Percentiles rank a stretch among this genome's conserved stretches.
Evolutionary conservation across 2,888 invertebrate species (phyloP).

Genomic region (Agrochola lychnidis): DNA sequence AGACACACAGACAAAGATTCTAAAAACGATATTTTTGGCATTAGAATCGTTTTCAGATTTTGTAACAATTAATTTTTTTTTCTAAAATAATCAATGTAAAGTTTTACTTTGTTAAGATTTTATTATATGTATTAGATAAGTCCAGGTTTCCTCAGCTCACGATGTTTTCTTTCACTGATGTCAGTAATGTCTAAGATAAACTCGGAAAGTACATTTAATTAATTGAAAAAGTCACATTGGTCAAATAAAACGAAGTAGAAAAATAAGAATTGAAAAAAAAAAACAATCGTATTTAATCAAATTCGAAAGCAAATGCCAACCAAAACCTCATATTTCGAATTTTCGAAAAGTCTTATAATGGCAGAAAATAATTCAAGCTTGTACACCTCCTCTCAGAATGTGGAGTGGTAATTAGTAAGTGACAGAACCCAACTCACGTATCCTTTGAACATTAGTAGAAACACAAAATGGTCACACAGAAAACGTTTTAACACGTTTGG

Average conservation of each 20-base stretch:
- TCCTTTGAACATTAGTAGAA: constrained; percentile 13
- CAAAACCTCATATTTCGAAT: neutral
- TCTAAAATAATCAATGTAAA: no score
- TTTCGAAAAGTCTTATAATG: neutral
- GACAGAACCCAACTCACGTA: constrained; percentile 21
- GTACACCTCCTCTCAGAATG: neutral
- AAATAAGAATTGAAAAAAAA: neutral
- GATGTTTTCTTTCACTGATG: no score
- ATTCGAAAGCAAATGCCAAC: neutral
- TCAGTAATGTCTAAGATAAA: no score
- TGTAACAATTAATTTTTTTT: no score
- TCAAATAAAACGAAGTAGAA: neutral
- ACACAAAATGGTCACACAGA: constrained; percentile 20
- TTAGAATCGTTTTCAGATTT: no score
- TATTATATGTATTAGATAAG: no score
- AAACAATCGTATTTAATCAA: neutral
- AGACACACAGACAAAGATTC: no score
- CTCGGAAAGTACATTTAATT: no score
- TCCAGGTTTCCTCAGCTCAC: no score
- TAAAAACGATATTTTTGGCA: no score
- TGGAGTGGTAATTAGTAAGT: constrained; percentile 16
- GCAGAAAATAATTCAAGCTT: neutral
- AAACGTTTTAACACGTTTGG: constrained; percentile 14
- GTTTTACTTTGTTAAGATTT: no score
- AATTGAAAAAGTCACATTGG: no score